Base-by-base conservation (phyloP, 2,113 vertebrate species). In the Petromus typicus region DNA sequence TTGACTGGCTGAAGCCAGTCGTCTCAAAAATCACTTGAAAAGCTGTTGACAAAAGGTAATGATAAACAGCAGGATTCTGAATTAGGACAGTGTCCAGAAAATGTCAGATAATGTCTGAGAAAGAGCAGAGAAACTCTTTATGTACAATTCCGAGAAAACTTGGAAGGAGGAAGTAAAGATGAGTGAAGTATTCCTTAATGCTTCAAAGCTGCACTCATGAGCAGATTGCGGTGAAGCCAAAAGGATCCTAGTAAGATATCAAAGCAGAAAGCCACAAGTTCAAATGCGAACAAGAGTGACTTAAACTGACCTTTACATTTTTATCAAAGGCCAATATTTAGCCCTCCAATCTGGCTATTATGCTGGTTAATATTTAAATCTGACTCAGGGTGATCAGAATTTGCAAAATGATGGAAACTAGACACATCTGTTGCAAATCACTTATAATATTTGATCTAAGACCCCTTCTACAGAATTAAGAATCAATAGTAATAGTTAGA, bases 401-500 rank as follows among this genome's bases (percentile, higher is more conserved):
- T 37, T 79, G 66, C 16, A 54, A 32, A 85, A 37, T 84, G 40
- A 10, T 56, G 82, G 93, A 86, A 92, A 61, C 43, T 48, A 66
- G 61, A 61, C 23, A 51, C 10, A 20, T 61, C 75, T 86, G 23
- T 37, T 83, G 88, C 25, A 86, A 22, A 16, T 86, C 79, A 86
- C 43, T 91, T 80, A n/a, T 0, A 16, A 20, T 34, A 79, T 89
- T 71, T 76, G 82, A 95, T 79, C 43, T 18, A 91, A 76, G 81
- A 56, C 40, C 54, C 56, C 43, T 1, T 83, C 61, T 22, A 93
- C 97, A 96, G 93, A 95, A 94, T 85, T 92, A 78, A 91, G n/a
- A 95, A 89, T 91, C 86, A 94, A 59, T 96, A 90, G 51, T 89
- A 97, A 96, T 88, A 45, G 95, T 97, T 64, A 71, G 76, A 64